phyloP scores from a whole-genome alignment of 2,113 vertebrate genomes.

The Pongo pygmaeus region DNA sequence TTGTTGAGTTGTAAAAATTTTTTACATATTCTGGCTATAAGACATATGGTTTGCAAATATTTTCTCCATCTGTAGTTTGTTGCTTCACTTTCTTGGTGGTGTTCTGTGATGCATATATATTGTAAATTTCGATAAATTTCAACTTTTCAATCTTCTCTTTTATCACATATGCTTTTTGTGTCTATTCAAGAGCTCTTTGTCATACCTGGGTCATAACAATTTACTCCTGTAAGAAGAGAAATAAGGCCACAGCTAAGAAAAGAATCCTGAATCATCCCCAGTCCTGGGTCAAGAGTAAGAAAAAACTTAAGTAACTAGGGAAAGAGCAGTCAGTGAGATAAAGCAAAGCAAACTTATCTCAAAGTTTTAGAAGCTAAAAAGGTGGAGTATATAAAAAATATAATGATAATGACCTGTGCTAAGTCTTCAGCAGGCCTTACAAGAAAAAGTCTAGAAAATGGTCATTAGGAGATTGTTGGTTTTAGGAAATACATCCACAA shows the following conservation, averaged over 20 bases:
- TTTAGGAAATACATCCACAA: not conserved
- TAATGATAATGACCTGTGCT: not conserved
- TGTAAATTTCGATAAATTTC: not conserved
- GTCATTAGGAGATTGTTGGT: not conserved
- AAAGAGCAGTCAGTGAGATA: not conserved
- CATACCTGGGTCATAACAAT: not conserved
- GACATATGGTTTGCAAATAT: not conserved
- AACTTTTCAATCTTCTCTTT: not conserved
- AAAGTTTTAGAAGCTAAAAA: slow-evolving; percentile 4
- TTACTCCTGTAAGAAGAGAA: not conserved
- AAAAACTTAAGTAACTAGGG: not conserved
- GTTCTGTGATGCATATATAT: not conserved
- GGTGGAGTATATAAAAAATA: not conserved
- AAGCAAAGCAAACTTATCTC: not conserved
- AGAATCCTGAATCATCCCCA: not conserved
- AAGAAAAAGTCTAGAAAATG: not conserved
- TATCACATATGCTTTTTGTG: not conserved
- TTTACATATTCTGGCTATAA: not conserved
- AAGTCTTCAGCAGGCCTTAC: not conserved
- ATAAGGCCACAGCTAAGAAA: not conserved
- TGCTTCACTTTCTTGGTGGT: not conserved
- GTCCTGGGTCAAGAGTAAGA: not conserved
- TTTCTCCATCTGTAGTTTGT: not conserved
- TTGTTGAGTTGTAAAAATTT: not conserved
- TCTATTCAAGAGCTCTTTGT: not conserved